phyloP scores from a whole-genome alignment of 2,888 invertebrate genomes.

The Athalia cordata region DNA sequence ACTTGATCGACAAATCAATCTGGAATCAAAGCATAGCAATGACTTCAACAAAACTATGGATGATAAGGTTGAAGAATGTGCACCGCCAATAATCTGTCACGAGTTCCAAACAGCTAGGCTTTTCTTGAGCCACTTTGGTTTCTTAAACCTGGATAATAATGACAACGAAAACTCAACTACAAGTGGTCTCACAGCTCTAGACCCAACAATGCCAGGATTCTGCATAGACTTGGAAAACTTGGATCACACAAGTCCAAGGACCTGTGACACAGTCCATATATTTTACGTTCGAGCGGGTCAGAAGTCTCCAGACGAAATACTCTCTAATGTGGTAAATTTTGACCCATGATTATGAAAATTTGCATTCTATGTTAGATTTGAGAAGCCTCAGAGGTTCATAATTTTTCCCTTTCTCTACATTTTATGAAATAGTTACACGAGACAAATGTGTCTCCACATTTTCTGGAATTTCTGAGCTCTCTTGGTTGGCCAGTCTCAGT shows the following conservation, averaged over 20 bases:
- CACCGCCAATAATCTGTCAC: slow-evolving; percentile 87
- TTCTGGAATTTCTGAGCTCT: slow-evolving; percentile 77
- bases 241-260: slow-evolving; percentile 91
- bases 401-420: neutral
- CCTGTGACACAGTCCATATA: slow-evolving; percentile 93
- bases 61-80: slow-evolving; percentile 82
- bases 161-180: slow-evolving; percentile 59
- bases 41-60: slow-evolving; percentile 64
- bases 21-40: slow-evolving; percentile 72
- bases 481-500: slow-evolving; percentile 93
- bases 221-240: slow-evolving; percentile 85
- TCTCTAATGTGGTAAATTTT: slow-evolving; percentile 82
- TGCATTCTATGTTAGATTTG: neutral
- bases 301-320: slow-evolving; percentile 84
- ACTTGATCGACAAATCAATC: slow-evolving; percentile 81
- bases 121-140: slow-evolving; percentile 96
- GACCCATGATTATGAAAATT: neutral
- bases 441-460: slow-evolving; percentile 74
- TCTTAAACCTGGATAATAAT: slow-evolving; percentile 76
- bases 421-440: slow-evolving; percentile 67
- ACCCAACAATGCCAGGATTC: slow-evolving; percentile 83
- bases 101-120: slow-evolving; percentile 97
- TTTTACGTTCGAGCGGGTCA: slow-evolving; percentile 95
- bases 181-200: slow-evolving; percentile 83
- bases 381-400: neutral